These are phyloP conservation scores for Atlantisia rogersi DNA, from an alignment of 2,113 vertebrate genomes.

Conservation along the genomic window DNA sequence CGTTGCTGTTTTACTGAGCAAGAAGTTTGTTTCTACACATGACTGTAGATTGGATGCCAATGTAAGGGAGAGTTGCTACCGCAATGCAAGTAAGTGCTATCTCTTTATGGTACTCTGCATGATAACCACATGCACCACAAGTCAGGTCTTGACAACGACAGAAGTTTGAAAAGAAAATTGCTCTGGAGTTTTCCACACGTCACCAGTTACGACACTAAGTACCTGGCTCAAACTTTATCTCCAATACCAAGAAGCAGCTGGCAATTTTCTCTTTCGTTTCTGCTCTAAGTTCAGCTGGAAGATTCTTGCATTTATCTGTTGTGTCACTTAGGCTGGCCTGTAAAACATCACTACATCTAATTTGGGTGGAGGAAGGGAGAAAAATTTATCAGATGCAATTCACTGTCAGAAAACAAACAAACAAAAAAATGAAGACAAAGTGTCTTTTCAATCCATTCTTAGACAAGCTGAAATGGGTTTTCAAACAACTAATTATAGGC, in stretches of 20 bases:
- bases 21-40: not conserved
- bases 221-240: not conserved
- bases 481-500: slow-evolving; percentile 1
- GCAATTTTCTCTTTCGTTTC: not conserved
- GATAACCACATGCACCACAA: not conserved
- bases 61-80: not conserved
- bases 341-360: not conserved
- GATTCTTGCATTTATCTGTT: not conserved
- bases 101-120: not conserved
- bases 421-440: not conserved
- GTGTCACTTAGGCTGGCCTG: not conserved
- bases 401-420: not conserved
- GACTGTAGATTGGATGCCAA: not conserved
- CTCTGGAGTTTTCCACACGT: not conserved
- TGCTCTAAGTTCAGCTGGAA: not conserved
- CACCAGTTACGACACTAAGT: not conserved
- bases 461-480: not conserved
- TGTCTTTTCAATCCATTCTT: not conserved
- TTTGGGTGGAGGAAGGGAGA: not conserved
- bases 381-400: not conserved
- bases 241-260: not conserved
- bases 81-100: not conserved
- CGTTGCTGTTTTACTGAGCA: not conserved
- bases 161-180: not conserved
- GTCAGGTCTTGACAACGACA: not conserved